Base-by-base conservation (phyloP, 2,797 vertebrate species). In the Lithobates sylvaticus region DNA sequence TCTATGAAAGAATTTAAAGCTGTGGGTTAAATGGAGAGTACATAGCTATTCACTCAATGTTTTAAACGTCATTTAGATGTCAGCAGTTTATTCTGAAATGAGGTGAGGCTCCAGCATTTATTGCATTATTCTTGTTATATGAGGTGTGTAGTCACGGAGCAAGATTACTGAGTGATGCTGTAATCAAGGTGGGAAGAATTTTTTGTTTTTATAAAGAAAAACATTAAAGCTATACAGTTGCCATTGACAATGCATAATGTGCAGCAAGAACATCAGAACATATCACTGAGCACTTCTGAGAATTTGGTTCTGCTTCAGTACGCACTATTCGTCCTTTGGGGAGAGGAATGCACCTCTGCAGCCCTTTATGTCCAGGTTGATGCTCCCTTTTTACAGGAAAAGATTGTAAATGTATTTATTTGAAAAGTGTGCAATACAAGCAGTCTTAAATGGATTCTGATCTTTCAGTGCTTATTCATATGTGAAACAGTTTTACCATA, bases 121-220 rank as follows among this genome's bases (percentile, higher is more conserved):
- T 80, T 69, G 32, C 79, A 73, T 72, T 29, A 72, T 36, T 10
- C 69, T 26, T 13, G 47, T 6, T 72, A 71, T 72, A 5, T 7
- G 23, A 54, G 68, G 13, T 72, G 50, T 72, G 39, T 72, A 34
- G 50, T 29, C 47, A 61, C 50, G 5, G 58, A 21, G 21, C 47
- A 10, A 73, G 80, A 73, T 44, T 36, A 36, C n/a, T 64, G n/a
- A 82, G 10, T 7, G n/a, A 44, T 74, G 50, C 70, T 64, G 70
- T 73, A 27, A 82, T 64, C 1, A n/a, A 64, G 80, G 80, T 82
- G 80, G 58, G 80, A 82, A 29, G 50, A 16, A 65, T 29, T 27
- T 29, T 29, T 27, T 29, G 0, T 15, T 67, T 29, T 67, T 26
- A 15, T 29, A 61, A 7, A 8, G 5, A 23, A 61, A 5, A 23